A percentile compares a stretch with the other conserved stretches of the same genome.
Conservation (phyloP, 1,140 invertebrate genomes). For the Homarus americanus region DNA sequence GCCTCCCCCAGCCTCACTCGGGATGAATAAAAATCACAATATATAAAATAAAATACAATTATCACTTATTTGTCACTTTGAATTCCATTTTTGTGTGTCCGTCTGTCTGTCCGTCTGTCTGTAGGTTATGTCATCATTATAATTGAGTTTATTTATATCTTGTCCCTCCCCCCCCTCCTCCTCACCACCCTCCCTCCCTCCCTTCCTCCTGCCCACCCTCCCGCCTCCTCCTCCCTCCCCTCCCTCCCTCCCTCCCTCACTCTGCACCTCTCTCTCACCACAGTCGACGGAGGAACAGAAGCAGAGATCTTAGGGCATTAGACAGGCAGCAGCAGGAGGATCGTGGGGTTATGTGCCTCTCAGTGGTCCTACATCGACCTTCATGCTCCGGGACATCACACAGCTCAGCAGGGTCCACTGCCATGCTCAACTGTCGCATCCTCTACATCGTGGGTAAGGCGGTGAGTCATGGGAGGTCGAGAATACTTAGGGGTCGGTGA, state of each 20-base stretch:
- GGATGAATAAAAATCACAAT: background rate
- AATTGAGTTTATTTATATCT: background rate
- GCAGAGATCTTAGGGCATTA: slow-evolving; percentile 70
- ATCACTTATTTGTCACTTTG: background rate
- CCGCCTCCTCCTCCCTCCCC: too few relatives aligned
- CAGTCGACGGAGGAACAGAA: slow-evolving; percentile 70
- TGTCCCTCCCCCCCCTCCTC: background rate
- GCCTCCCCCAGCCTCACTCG: background rate
- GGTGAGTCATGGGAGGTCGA: slow-evolving; percentile 82
- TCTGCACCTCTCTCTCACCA: background rate
- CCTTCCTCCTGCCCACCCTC: too few relatives aligned
- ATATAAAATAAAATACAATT: background rate
- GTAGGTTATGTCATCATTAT: background rate
- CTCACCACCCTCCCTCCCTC: background rate
- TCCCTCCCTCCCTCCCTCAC: background rate
- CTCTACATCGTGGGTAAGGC: slow-evolving; percentile 92
- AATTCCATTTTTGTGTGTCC: too few relatives aligned
- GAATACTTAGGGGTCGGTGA: background rate
- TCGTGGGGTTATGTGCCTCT: slow-evolving; percentile 72
- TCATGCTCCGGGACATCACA: slow-evolving; percentile 87
- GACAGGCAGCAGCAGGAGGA: slow-evolving; percentile 67
- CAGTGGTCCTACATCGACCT: slow-evolving; percentile 86
- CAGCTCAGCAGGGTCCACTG: slow-evolving; percentile 90
- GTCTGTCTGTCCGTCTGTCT: too few relatives aligned
- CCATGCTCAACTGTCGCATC: slow-evolving; percentile 90